Evolutionary conservation across 2,113 vertebrate species (phyloP), one percentile per base, ranked within the genome.

Genomic region (Casuarius casuarius): DNA sequence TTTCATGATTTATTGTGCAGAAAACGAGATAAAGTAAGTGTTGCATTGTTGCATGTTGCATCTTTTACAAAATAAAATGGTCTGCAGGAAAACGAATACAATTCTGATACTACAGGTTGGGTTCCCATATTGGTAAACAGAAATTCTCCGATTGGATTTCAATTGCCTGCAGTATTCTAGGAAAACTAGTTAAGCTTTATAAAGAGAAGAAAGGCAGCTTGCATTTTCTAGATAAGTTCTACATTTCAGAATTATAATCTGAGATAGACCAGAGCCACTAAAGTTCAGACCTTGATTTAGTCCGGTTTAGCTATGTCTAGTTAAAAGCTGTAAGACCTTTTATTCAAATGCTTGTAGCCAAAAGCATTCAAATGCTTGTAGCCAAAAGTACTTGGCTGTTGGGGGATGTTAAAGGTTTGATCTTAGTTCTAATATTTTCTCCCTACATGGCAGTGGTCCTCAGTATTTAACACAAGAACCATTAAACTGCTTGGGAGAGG

Each of bases 261-360:
- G 38, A 38, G 38, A 8, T 38, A 38, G 38, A 38, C 38, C 38
- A 38, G 38, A 38, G 38, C 38, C 38, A 38, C 71, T 40, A 6
- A 82, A 77, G 25, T 44, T 74, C 44, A 58, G 56, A 54, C 7
- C 29, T 71, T 3, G 5, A 8, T 3, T 2, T 67, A 49, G 35
- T 16, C 40, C 62, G 66, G 35, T 0, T 0, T 33, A 78, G 75
- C 29, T 33, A 0, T 44, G 10, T 59, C 22, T 12, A n/a, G 35
- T 54, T 86, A 72, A 44, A 58, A 5, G 22, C 16, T 38, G 8
- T 66, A 66, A 62, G 51, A 58, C 44, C 44, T 44, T 44, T 44
- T 44, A 44, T 44, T 44, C 44, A 44, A 44, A 44, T 44, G 44
- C 44, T 44, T 44, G 44, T 44, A 44, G 44, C 44, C 14, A 44